These are phyloP conservation scores for Aporophyla lueneburgensis DNA, from an alignment of 2,888 invertebrate species.

Conservation along the genomic window DNA sequence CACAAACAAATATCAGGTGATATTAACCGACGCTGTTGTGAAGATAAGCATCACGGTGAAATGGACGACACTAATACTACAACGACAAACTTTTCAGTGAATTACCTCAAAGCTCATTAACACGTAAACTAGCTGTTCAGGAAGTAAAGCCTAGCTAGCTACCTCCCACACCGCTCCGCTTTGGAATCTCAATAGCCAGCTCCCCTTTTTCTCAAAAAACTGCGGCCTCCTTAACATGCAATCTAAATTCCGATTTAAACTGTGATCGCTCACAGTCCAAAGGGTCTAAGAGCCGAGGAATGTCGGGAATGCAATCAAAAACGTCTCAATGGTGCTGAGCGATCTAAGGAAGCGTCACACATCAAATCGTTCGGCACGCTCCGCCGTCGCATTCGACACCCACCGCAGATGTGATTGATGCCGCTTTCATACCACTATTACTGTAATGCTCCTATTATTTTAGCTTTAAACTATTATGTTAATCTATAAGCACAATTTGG, in stretches of 20 bases:
- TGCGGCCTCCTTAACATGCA: slow-evolving; percentile 68
- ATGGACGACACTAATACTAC: background rate
- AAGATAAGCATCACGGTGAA: background rate
- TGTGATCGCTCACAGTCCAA: slow-evolving; percentile 69
- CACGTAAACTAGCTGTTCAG: slow-evolving; percentile 49
- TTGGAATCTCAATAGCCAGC: slow-evolving; percentile 64
- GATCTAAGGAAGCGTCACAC: slow-evolving; percentile 69
- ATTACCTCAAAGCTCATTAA: slow-evolving; percentile 48
- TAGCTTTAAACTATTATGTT: slow-evolving; percentile 7
- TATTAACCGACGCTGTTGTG: background rate
- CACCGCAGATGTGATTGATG: slow-evolving; percentile 66
- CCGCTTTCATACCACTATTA: slow-evolving; percentile 43
- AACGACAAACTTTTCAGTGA: slow-evolving; percentile 14
- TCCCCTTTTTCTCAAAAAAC: slow-evolving; percentile 65
- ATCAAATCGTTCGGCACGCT: slow-evolving; percentile 71
- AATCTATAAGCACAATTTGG: background rate
- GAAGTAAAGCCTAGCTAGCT: slow-evolving; percentile 27
- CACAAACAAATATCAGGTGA: background rate
- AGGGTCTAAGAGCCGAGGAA: slow-evolving; percentile 67
- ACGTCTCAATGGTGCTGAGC: slow-evolving; percentile 68
- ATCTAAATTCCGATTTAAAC: slow-evolving; percentile 73
- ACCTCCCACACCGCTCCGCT: slow-evolving; percentile 34
- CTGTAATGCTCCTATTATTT: slow-evolving; percentile 35
- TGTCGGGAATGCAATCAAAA: slow-evolving; percentile 75
- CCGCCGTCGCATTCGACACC: slow-evolving; percentile 52